These are phyloP conservation scores for Deroplatys truncata DNA, from an alignment of 2,888 invertebrate species.

Conservation along the genomic window DNA sequence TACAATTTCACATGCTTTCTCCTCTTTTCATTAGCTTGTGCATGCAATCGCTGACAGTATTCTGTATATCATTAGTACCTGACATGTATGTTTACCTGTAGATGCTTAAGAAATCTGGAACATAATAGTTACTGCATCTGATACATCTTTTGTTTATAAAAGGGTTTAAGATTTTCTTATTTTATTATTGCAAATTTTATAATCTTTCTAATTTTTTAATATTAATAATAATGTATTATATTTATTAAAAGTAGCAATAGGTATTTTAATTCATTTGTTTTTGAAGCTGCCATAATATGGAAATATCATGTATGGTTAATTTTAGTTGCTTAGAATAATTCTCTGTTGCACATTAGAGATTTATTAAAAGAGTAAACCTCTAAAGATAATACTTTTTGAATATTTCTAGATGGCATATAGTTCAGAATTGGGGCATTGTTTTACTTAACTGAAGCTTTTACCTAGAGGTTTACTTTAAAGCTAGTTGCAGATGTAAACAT, in stretches of 20 bases:
- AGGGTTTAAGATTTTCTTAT: too few relatives aligned
- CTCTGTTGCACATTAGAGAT: too few relatives aligned
- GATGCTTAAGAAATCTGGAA: background rate
- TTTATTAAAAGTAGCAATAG: background rate
- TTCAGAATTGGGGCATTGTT: too few relatives aligned
- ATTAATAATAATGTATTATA: background rate
- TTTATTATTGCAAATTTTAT: background rate
- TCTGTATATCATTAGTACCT: background rate
- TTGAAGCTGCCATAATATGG: background rate
- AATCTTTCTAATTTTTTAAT: background rate
- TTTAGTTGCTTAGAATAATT: background rate
- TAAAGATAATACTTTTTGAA: too few relatives aligned
- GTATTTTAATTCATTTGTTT: background rate
- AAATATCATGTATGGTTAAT: background rate
- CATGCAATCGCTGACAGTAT: background rate
- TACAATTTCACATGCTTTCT: background rate
- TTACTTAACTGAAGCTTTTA: too few relatives aligned
- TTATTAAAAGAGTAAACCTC: too few relatives aligned
- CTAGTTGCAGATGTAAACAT: too few relatives aligned
- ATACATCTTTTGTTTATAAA: background rate
- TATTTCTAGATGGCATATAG: too few relatives aligned
- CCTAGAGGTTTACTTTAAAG: too few relatives aligned
- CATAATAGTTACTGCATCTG: background rate
- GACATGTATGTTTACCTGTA: background rate
- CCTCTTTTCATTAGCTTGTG: background rate